Evolutionary conservation across 2,888 invertebrate genomes (phyloP).

Genomic region (Capitulum mitella): DNA sequence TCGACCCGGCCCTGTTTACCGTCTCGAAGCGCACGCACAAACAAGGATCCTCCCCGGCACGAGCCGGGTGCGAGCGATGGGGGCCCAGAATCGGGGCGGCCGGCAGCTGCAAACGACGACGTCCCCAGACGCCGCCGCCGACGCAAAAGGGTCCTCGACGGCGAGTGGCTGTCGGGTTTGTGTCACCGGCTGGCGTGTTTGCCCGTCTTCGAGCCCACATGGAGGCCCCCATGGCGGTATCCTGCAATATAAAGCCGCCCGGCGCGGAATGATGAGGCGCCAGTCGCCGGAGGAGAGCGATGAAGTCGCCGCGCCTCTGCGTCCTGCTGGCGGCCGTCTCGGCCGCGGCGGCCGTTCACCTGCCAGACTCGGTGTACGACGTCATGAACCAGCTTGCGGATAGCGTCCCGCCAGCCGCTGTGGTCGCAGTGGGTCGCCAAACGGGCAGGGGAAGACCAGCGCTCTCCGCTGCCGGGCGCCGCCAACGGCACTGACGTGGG

Average conservation of each 20-base stretch:
- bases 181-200: neutral
- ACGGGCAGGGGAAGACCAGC: too few species aligned
- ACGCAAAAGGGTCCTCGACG: too few species aligned
- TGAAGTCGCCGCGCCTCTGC: neutral
- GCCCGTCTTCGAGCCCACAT: neutral
- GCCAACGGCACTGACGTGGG: neutral
- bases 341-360: neutral
- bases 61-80: neutral
- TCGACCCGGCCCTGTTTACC: neutral
- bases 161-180: too few species aligned
- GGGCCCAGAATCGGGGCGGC: neutral
- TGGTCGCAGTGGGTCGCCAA: too few species aligned
- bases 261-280: too few species aligned
- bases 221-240: neutral
- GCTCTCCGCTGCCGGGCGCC: too few species aligned
- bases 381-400: neutral
- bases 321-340: neutral
- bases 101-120: neutral
- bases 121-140: too few species aligned
- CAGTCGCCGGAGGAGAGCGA: too few species aligned
- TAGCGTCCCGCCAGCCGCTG: too few species aligned
- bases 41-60: neutral
- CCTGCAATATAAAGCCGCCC: too few species aligned
- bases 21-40: neutral
- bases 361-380: neutral